Base-by-base conservation (phyloP, 2,888 invertebrate genomes). In the Agrochola lota region DNA sequence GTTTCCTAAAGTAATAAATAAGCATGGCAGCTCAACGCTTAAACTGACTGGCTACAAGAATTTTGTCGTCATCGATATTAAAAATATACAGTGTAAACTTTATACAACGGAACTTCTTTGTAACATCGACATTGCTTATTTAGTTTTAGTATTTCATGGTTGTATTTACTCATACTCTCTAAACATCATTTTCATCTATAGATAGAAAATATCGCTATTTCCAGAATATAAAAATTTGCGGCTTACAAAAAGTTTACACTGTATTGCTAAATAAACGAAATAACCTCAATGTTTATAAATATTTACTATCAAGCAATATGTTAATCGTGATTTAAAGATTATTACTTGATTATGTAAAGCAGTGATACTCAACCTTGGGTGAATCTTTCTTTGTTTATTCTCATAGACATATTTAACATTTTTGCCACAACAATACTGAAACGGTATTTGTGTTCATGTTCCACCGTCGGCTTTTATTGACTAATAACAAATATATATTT, bases 311-410 rank as follows among this genome's bases (percentile, higher is more conserved):
- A 40, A 46, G 30, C 35, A 70, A 72, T 46, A 78, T 71, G 40
- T 71, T 78, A 59, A 78, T 81, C 15, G 59, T 66, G 30, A 69
- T 66, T 83, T 0, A 30, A 77, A 80, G 0, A 78, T 57, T n/a
- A 52, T 59, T 46, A 81, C 71, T 67, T 74, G 72, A 49, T 63
- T 35, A 57, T 78, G 63, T 68, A 46, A 84, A 49, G 55, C 43
- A 70, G 35, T 30, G 55, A 63, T 79, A 30, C 84, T 77, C 71
- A 71, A 68, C 55, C 68, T 70, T 46, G 12, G 5, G 12, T 17
- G 20, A 11, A 52, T 20, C 3, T 8, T 49, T 74, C 15, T 43
- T 26, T 26, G n/a, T 35, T 40, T 15, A n/a, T 35, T 23, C n/a
- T 49, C 20, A 40, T 49, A 46, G 52, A 35, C 52, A 35, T 69